phyloP scores from a whole-genome alignment of 2,888 invertebrate genomes.

The Auanema sp. region DNA sequence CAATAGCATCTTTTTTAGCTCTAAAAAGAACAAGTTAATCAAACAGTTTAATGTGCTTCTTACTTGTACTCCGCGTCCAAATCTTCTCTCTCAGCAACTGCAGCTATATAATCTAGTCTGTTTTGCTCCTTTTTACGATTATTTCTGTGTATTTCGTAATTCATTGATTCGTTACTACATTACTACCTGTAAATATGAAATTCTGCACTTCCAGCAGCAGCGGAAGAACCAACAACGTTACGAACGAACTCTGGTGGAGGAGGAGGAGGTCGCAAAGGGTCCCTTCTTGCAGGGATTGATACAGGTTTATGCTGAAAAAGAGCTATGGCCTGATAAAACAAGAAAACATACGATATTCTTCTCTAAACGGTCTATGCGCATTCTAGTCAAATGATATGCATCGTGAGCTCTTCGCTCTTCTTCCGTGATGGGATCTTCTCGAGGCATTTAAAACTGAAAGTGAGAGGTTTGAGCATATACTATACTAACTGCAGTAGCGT shows the following conservation, averaged over 20 bases:
- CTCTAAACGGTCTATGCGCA: constrained; percentile 54
- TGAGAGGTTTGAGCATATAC: no score
- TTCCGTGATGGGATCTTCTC: constrained; percentile 46
- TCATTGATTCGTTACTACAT: background rate
- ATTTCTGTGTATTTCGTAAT: constrained; percentile 80
- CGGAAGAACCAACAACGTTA: constrained; percentile 99
- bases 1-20: constrained; percentile 69
- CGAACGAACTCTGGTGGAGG: constrained; percentile 89
- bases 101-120: constrained; percentile 87
- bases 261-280: constrained; percentile 72
- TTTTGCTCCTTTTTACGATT: constrained; percentile 92
- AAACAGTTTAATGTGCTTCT: constrained; percentile 66
- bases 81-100: constrained; percentile 82
- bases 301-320: constrained; percentile 81
- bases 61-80: constrained; percentile 80
- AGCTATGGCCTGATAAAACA: background rate
- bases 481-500: no score
- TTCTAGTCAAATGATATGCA: constrained; percentile 56
- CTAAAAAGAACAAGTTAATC: constrained; percentile 15
- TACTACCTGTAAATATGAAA: constrained; percentile 99
- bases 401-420: constrained; percentile 55
- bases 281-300: constrained; percentile 83
- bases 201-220: constrained; percentile 97
- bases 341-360: constrained; percentile 53
- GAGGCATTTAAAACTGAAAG: constrained; percentile 28